Evolutionary conservation across 2,113 vertebrate species (phyloP).

Genomic region (Fregetta grallaria): DNA sequence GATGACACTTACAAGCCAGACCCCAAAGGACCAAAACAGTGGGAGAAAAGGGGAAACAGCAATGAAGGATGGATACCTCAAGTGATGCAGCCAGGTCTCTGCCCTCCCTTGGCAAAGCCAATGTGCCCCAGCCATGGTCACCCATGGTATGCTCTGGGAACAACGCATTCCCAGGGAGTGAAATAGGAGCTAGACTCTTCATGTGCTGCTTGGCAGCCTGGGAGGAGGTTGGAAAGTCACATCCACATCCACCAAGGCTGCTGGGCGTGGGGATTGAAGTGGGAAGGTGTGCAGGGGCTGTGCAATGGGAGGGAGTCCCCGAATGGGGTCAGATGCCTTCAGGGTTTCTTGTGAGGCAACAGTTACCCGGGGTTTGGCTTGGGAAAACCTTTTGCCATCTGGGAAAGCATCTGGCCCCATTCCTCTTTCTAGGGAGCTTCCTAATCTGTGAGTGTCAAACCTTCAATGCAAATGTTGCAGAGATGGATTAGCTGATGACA

Average conservation of each 20-base stretch:
- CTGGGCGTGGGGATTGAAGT: neutral
- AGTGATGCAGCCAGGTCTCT: neutral
- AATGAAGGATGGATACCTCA: neutral
- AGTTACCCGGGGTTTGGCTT: neutral
- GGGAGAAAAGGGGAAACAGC: neutral
- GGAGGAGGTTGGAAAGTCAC: neutral
- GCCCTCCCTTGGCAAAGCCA: neutral
- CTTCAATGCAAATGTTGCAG: neutral
- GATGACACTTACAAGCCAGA: neutral
- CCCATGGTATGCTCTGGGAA: neutral
- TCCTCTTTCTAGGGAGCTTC: neutral
- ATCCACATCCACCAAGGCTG: neutral
- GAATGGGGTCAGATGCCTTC: neutral
- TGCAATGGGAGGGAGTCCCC: neutral
- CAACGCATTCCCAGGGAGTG: accelerated
- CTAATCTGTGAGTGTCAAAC: neutral
- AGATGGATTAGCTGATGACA: neutral
- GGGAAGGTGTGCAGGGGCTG: neutral
- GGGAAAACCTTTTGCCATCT: neutral
- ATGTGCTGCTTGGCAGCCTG: neutral
- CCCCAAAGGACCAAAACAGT: neutral
- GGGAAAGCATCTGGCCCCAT: neutral
- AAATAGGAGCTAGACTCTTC: neutral
- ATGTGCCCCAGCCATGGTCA: neutral
- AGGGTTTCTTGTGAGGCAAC: neutral